Evolutionary conservation across 2,888 invertebrate genomes (phyloP), one percentile per base, ranked within the genome.

Genomic region (Lithophane ornitopus): DNA sequence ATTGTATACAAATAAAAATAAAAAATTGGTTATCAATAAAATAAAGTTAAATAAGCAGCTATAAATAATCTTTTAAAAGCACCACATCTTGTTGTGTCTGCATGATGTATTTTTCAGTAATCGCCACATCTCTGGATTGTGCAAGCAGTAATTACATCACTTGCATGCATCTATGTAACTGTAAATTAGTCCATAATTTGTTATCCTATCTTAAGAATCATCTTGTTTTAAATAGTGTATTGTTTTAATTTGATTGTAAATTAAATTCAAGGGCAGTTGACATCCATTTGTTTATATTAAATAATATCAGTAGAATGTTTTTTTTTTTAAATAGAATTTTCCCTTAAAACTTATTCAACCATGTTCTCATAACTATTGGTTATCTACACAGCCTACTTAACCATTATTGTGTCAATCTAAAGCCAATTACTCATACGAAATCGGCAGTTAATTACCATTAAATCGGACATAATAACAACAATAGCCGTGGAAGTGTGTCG

Each of bases 401-500:
- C n/a, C 26, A n/a, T 46, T 39, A 66, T 56, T 68, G 34, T 56
- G 63, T 61, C 54, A 69, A 73, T 68, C 44, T 54, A 74, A 83
- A 78, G 59, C 61, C 62, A 70, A 84, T 84, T 78, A 56, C 69
- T 66, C 46, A 39, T 54, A 65, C 69, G 26, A 75, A 89, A 84
- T 80, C 74, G 76, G 67, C 84, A 87, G 87, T 88, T 88, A 91
- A 89, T 90, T 86, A 82, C 73, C 80, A 85, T 89, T 84, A 87
- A 86, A 74, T 66, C 78, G 68, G 76, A 85, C 77, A 85, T 84
- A 80, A 89, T 89, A 88, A 88, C 82, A 85, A 89, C 89, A 86
- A 87, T 89, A 80, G 83, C 80, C 85, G 78, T 85, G 86, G 87
- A 91, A 90, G 90, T 90, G 89, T 91, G 92, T 92, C 94, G 94